These are phyloP conservation scores for Parasteatoda lunata DNA, from an alignment of 2,888 invertebrate species.

Conservation along the genomic window DNA sequence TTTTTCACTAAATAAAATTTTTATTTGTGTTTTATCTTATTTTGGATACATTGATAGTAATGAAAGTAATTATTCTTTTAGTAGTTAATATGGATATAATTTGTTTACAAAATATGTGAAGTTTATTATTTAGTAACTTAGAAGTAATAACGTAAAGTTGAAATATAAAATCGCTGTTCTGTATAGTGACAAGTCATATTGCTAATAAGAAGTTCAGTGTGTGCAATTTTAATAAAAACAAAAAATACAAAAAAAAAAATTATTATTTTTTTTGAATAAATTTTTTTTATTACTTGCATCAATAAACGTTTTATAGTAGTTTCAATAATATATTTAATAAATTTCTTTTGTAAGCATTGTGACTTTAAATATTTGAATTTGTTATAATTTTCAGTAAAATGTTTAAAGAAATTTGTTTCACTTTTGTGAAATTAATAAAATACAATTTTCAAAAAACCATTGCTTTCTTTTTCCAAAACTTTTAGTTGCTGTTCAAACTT, in stretches of 20 bases:
- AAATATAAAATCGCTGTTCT: no score
- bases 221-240: no score
- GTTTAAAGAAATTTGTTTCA: not conserved
- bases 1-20: not conserved
- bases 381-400: not conserved
- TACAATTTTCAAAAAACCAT: not conserved
- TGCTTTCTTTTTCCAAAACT: slow-evolving; percentile 2
- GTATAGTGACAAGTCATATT: no score
- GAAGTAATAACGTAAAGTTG: no score
- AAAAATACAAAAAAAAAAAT: no score
- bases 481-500: slow-evolving; percentile 55
- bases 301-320: not conserved
- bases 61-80: no score
- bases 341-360: not conserved
- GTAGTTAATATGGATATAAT: no score
- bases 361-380: not conserved
- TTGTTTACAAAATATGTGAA: no score
- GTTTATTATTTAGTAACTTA: no score
- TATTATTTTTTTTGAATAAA: no score
- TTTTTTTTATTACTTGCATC: not conserved
- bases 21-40: not conserved
- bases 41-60: not conserved
- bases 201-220: no score
- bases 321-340: not conserved
- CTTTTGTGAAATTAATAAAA: not conserved